Evolutionary conservation across 2,113 vertebrate genomes (phyloP), one percentile per base, ranked within the genome.

Genomic region (Pluvialis apricaria): DNA sequence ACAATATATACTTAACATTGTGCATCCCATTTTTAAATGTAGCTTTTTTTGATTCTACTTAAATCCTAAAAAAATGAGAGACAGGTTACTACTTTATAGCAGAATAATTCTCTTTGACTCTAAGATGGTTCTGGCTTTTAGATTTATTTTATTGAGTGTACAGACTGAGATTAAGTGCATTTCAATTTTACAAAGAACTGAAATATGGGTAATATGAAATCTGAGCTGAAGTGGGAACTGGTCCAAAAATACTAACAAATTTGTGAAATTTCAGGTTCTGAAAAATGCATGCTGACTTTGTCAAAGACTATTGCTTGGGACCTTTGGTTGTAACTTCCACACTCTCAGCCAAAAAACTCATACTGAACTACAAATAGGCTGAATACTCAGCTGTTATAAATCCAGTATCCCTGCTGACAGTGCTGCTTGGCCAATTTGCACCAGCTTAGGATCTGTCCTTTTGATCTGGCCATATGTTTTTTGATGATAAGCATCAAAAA

Each of bases 401-500:
- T 88, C 58, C 79, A 86, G 42, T 92, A 81, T 83, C 42, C 64
- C 58, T 75, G 38, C 45, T 83, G 85, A 90, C 55, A 66, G 45
- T 49, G 36, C n/a, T 93, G 49, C 42, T 81, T 92, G 66, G n/a
- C 40, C 64, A 82, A 36, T 82, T 93, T 95, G 19, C 51, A 77
- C 38, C 71, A 88, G 40, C n/a, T 92, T 87, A 94, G n/a, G 47
- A 78, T 80, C 76, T 62, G 26, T 80, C 51, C 36, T 82, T 87
- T 80, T 82, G 82, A 90, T 86, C 40, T 86, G 64, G 10, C 64
- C 76, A 57, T 79, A 82, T 61, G 54, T 19, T 79, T 78, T 92
- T 88, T 90, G 24, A 64, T 88, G 55, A 92, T 72, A 88, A 90
- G 10, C 68, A 93, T 90, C 91, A 94, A n/a, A 96, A 93, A 94